phyloP scores from a whole-genome alignment of 1,140 invertebrate genomes.

The silkworm (Bombyx mori) region DNA sequence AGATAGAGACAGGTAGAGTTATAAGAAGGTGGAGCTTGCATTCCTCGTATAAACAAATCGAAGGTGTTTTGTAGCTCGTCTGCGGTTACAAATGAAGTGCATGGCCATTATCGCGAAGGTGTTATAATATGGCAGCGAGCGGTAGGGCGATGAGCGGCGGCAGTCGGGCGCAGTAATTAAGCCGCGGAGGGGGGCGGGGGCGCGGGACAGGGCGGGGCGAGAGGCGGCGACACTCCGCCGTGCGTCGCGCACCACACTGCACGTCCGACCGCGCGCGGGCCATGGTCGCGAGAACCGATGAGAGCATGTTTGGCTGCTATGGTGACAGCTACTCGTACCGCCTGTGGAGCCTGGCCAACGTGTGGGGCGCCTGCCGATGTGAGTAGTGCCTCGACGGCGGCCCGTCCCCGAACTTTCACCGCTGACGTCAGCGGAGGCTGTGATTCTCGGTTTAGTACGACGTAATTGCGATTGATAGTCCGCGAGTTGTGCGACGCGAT shows the following conservation, averaged over 20 bases:
- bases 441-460: conserved; percentile 29
- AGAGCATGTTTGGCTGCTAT: conserved; percentile 77
- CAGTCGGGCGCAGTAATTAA: conserved; percentile 18
- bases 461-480: conserved; percentile 20
- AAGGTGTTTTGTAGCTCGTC: conserved; percentile 13
- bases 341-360: conserved; percentile 80
- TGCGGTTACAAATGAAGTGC: conserved; percentile 47
- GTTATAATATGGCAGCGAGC: conserved; percentile 37
- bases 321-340: conserved; percentile 79
- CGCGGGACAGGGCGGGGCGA: conserved; percentile 29
- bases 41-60: conserved; percentile 29
- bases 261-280: conserved; percentile 54
- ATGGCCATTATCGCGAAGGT: conserved; percentile 34
- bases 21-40: conserved; percentile 45
- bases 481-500: conserved; percentile 22
- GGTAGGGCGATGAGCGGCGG: conserved; percentile 27
- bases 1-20: conserved; percentile 55
- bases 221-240: conserved; percentile 51
- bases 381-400: conserved; percentile 59
- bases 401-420: conserved; percentile 24
- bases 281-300: conserved; percentile 77
- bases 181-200: conserved; percentile 31
- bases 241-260: conserved; percentile 35
- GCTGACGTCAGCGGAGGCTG: conserved; percentile 41
- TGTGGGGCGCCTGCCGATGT: conserved; percentile 79